Conservation (phyloP, 2,113 vertebrate species). For the Brachirus orientalis region DNA sequence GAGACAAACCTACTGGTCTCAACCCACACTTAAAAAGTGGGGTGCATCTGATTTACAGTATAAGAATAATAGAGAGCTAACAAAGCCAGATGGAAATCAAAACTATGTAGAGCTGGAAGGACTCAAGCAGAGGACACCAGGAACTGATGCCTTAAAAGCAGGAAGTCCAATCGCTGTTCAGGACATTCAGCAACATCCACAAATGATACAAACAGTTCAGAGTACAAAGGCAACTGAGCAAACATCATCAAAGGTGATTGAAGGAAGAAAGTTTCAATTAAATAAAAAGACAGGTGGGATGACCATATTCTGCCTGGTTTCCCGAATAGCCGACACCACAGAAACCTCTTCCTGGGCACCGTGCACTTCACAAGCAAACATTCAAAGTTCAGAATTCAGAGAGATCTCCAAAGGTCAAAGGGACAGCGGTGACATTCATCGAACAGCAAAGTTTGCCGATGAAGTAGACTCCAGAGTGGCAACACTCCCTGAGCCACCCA, state of each 20-base stretch:
- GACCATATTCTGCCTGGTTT: conserved; percentile 83
- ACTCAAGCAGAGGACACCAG: conserved; percentile 55
- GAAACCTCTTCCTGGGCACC: conserved; percentile 51
- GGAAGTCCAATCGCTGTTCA: conserved; percentile 31
- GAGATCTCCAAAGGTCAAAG: background rate
- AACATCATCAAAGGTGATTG: conserved; percentile 53
- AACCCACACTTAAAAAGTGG: conserved; percentile 39
- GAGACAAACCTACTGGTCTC: conserved; percentile 45
- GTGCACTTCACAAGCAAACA: conserved; percentile 22
- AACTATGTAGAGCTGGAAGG: conserved; percentile 56
- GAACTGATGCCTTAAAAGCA: conserved; percentile 50
- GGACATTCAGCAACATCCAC: conserved; percentile 24
- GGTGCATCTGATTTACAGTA: conserved; percentile 26
- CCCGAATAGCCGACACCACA: conserved; percentile 61
- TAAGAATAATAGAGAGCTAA: conserved; percentile 21
- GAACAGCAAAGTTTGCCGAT: conserved; percentile 62
- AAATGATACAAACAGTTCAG: conserved; percentile 21
- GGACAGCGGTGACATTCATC: conserved; percentile 11
- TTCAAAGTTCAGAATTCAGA: conserved; percentile 7
- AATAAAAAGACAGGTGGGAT: conserved; percentile 69
- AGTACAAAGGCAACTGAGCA: conserved; percentile 17
- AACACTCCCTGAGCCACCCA: conserved; percentile 21
- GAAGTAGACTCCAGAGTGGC: conserved; percentile 65
- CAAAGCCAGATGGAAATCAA: conserved; percentile 29
- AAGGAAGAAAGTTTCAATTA: conserved; percentile 61